A percentile compares a stretch with the other conserved stretches of the same genome.
Conservation (phyloP, 1,140 invertebrate species). For the Acromyrmex charruanus region DNA sequence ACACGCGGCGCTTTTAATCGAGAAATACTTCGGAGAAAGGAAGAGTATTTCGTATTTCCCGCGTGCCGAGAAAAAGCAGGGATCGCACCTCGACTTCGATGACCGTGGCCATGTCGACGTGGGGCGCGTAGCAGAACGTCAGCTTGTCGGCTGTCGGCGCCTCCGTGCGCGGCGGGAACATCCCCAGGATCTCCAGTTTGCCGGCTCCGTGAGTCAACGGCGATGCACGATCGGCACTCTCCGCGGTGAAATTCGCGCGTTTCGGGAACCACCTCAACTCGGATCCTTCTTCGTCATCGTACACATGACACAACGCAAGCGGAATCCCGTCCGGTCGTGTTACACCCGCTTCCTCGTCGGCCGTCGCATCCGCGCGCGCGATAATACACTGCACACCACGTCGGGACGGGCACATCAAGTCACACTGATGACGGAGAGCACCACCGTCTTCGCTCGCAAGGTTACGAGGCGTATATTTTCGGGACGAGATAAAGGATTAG, state of each 20-base stretch:
- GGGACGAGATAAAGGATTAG: neutral
- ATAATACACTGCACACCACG: conserved; percentile 43
- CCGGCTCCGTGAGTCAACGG: conserved; percentile 49
- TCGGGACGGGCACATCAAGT: conserved; percentile 40
- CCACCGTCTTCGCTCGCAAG: neutral
- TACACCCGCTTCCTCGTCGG: conserved; percentile 18
- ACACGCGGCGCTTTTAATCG: neutral
- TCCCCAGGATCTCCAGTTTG: conserved; percentile 86
- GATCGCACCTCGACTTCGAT: conserved; percentile 85
- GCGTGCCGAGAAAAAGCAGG: neutral
- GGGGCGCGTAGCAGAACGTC: conserved; percentile 86
- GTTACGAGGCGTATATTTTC: neutral
- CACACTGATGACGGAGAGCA: conserved; percentile 17
- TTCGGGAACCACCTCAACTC: conserved; percentile 58
- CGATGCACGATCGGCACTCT: conserved; percentile 26
- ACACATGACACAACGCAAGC: conserved; percentile 56
- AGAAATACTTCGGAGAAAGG: neutral
- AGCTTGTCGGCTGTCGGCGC: conserved; percentile 85
- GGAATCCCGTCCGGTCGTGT: conserved; percentile 8
- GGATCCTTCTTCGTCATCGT: conserved; percentile 10
- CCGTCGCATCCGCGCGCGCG: conserved; percentile 32
- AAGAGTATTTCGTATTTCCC: neutral
- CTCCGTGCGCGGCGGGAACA: conserved; percentile 86
- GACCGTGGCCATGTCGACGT: conserved; percentile 86
- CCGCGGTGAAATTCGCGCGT: conserved; percentile 35